A percentile compares a stretch with the other conserved stretches of the same genome.
These are phyloP conservation scores for Drosophila meridionalis DNA, from an alignment of 2,888 invertebrate genomes.

Conservation along the genomic window DNA sequence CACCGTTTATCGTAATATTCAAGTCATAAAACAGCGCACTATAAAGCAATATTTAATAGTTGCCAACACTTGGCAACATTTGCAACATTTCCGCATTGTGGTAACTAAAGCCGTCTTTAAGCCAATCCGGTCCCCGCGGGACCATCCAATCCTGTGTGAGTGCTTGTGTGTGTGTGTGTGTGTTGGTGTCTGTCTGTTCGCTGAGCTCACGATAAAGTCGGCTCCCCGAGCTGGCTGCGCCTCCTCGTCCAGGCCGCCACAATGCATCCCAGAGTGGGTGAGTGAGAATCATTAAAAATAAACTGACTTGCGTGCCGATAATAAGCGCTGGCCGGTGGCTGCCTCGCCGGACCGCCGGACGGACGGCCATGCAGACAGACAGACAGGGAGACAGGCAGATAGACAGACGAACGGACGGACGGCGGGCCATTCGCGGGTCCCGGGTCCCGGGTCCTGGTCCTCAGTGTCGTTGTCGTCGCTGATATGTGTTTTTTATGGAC, in stretches of 20 bases:
- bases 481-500: slow-evolving; percentile 80
- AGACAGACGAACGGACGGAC: background rate
- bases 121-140: slow-evolving; percentile 46
- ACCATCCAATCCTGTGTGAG: slow-evolving; percentile 44
- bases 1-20: slow-evolving; percentile 63
- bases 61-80: slow-evolving; percentile 74
- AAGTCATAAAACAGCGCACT: slow-evolving; percentile 61
- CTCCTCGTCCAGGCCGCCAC: background rate
- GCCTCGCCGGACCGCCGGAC: slow-evolving; percentile 29
- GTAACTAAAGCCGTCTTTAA: slow-evolving; percentile 52
- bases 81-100: slow-evolving; percentile 74
- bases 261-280: slow-evolving; percentile 68
- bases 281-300: slow-evolving; percentile 83
- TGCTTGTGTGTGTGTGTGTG: slow-evolving; percentile 20
- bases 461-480: slow-evolving; percentile 55
- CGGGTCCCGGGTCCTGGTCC: slow-evolving; percentile 38
- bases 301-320: slow-evolving; percentile 83
- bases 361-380: background rate
- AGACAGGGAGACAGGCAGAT: background rate
- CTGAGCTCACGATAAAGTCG: slow-evolving; percentile 40
- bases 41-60: slow-evolving; percentile 73
- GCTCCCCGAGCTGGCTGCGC: slow-evolving; percentile 18
- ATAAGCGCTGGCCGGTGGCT: slow-evolving; percentile 67
- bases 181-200: slow-evolving; percentile 20
- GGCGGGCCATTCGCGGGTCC: slow-evolving; percentile 21